These are phyloP conservation scores for Siniperca obscura DNA, from an alignment of 2,797 vertebrate genomes.

Conservation along the genomic window DNA sequence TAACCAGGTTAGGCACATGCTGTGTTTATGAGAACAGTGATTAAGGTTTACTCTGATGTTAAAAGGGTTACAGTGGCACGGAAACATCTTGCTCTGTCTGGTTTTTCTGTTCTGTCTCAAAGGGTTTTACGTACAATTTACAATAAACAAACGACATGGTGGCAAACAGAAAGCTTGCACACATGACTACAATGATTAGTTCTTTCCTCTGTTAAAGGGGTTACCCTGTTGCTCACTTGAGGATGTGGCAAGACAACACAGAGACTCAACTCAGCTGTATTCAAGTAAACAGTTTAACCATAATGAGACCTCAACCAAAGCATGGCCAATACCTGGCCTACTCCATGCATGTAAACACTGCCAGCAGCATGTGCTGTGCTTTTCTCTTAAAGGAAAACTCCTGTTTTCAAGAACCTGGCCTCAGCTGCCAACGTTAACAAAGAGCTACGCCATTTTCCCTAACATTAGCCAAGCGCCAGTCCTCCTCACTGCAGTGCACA, in stretches of 20 bases:
- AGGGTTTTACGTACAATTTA: constrained; percentile 26
- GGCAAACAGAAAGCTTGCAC: constrained; percentile 42
- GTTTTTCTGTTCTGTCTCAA: constrained; percentile 45
- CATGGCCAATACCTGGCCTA: constrained; percentile 28
- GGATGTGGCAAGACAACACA: constrained; percentile 49
- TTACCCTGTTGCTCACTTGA: constrained; percentile 42
- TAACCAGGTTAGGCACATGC: constrained; percentile 30
- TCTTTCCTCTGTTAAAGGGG: constrained; percentile 40
- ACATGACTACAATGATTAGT: constrained; percentile 44
- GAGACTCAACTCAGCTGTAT: constrained; percentile 39
- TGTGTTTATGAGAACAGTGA: constrained; percentile 4
- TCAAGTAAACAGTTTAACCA: constrained; percentile 48
- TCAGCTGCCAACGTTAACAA: constrained; percentile 77
- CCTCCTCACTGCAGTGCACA: constrained; percentile 42
- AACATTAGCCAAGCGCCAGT: constrained; percentile 56
- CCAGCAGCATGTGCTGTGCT: constrained; percentile 50
- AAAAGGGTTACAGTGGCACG: constrained; percentile 1
- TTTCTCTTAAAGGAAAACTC: constrained; percentile 51
- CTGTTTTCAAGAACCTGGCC: constrained; percentile 49
- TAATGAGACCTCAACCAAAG: constrained; percentile 38
- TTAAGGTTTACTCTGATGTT: constrained; percentile 6
- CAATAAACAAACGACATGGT: constrained; percentile 53
- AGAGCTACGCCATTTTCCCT: constrained; percentile 58
- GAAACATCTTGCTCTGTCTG: constrained; percentile 39
- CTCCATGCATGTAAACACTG: constrained; percentile 47